phyloP scores from a whole-genome alignment of 1,140 invertebrate species.

The Sipha flava region DNA sequence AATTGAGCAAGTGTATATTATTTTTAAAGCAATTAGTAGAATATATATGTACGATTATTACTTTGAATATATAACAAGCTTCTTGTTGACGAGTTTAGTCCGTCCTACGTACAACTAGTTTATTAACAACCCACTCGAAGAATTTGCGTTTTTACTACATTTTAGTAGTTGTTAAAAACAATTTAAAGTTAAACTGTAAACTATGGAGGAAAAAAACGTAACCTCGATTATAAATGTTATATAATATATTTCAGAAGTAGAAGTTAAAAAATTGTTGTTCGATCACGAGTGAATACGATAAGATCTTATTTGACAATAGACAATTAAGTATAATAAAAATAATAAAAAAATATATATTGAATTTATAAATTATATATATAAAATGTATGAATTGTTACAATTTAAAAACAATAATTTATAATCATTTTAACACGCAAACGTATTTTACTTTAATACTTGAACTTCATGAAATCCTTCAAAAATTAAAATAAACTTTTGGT shows the following conservation, averaged over 20 bases:
- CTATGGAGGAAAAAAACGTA: neutral
- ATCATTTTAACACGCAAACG: too few species aligned
- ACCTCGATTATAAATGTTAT: neutral
- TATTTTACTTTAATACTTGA: too few species aligned
- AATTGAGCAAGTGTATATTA: neutral
- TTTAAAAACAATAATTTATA: too few species aligned
- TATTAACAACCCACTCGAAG: neutral
- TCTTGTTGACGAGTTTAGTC: neutral
- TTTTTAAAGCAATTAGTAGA: neutral
- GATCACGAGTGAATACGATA: too few species aligned
- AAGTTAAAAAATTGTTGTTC: too few species aligned
- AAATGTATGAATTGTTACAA: too few species aligned
- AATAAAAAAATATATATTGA: too few species aligned
- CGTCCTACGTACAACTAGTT: neutral
- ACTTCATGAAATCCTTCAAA: too few species aligned
- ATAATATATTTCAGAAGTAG: neutral
- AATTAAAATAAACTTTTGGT: too few species aligned
- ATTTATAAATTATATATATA: too few species aligned
- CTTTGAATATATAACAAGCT: neutral
- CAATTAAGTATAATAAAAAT: too few species aligned
- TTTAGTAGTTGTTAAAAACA: neutral
- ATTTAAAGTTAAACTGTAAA: neutral
- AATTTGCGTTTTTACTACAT: neutral
- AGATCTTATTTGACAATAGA: too few species aligned
- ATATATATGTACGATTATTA: neutral